Evolutionary conservation across 2,797 vertebrate genomes (phyloP), one percentile per base, ranked within the genome.

Genomic region (Molossus molossus): DNA sequence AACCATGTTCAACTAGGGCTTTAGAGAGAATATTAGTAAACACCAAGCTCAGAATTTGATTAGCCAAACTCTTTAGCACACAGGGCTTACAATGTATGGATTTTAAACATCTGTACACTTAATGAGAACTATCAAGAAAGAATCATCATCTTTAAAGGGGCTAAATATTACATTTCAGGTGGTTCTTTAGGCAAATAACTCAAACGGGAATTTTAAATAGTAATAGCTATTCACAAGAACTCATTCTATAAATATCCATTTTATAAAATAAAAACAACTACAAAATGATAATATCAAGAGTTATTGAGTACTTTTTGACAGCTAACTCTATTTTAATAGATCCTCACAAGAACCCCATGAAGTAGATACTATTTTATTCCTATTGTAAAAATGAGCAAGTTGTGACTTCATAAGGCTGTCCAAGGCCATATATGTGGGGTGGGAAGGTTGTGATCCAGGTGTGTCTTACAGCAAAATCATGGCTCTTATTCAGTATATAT

Each of bases 21-120:
- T 97, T 97, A 89, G 82, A 97, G 95, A 62, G 50, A 96, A 80
- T 95, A 94, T 95, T 97, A 96, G 76, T 80, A 97, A 84, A 90
- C 87, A 90, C 20, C 80, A 91, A 97, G 53, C 20, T 95, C 55
- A 23, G 4, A 95, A 93, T 69, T 25, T 89, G 97, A 96, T 97
- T 97, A 95, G 92, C 25, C 92, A 92, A 97, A 96, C 15, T 73
- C 96, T 95, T 94, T 64, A 93, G 80, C 79, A 64, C 75, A 95
- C 1, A 21, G 60, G 91, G 92, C 57, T 94, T 97, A 94, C 55
- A 88, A 95, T 96, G 81, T 95, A 94, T 76, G 57, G 90, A 82
- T 96, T 96, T 94, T 94, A 76, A 96, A 97, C 75, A 94, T 83
- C 18, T 65, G 93, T 96, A 94, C 17, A 85, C 9, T 73, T 97